Conservation (phyloP, 1,140 invertebrate species). For the Phenacoccus solenopsis region DNA sequence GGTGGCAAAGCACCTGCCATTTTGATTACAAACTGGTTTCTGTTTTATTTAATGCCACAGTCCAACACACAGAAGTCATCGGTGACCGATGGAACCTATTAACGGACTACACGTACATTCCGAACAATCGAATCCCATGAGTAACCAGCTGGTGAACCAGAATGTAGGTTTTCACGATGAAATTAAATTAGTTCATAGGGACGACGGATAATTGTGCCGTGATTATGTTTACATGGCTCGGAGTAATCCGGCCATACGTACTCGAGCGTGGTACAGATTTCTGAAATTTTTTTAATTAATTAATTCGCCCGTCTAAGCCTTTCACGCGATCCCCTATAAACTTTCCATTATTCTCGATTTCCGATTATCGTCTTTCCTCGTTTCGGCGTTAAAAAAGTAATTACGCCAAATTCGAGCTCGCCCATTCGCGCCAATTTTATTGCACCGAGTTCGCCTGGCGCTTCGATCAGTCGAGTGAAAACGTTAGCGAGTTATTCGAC, state of each 20-base stretch:
- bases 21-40: constrained; percentile 17
- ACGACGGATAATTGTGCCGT: too few relatives aligned
- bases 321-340: too few relatives aligned
- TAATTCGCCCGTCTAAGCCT: too few relatives aligned
- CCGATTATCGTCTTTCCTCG: too few relatives aligned
- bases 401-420: not conserved
- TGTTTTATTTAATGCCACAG: not conserved
- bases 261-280: not conserved
- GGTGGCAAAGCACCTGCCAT: constrained; percentile 16
- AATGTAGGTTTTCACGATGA: not conserved
- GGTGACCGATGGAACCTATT: constrained; percentile 7
- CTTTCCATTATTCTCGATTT: too few relatives aligned
- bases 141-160: not conserved
- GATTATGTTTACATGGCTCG: too few relatives aligned
- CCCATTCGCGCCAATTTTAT: too few relatives aligned
- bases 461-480: too few relatives aligned
- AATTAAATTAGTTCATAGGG: not conserved
- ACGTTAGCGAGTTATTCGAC: too few relatives aligned
- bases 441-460: too few relatives aligned
- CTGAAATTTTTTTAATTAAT: not conserved
- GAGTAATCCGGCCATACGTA: too few relatives aligned
- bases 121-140: not conserved
- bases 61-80: constrained; percentile 5
- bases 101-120: not conserved
- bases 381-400: not conserved